Conservation (phyloP, 2,113 vertebrate genomes). For the Eretmochelys imbricata region DNA sequence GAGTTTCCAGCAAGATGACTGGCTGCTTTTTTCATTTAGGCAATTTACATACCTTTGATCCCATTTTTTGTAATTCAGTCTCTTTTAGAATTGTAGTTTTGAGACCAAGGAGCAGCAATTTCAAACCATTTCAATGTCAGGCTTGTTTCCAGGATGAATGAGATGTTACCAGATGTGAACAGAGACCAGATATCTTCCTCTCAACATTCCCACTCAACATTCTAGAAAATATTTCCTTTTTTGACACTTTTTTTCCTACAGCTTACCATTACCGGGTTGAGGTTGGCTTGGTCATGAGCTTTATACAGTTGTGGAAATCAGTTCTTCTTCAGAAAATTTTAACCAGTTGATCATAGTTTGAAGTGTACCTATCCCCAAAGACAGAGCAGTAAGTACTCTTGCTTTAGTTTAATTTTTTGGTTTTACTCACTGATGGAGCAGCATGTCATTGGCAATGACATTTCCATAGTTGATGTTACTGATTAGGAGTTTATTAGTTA, state of each 20-base stretch:
- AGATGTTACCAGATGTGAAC: background rate
- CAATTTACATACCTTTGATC: background rate
- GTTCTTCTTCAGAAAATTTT: background rate
- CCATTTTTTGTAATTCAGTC: background rate
- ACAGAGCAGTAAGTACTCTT: background rate
- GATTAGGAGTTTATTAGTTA: slow-evolving; percentile 58
- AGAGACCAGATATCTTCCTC: background rate
- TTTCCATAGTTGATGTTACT: slow-evolving; percentile 47
- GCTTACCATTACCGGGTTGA: background rate
- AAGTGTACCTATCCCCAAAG: background rate
- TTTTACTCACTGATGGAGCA: background rate
- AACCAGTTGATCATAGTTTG: background rate
- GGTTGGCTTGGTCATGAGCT: background rate
- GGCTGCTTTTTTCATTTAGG: background rate
- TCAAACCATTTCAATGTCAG: background rate
- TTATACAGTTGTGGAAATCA: background rate
- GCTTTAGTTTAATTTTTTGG: background rate
- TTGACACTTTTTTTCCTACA: background rate
- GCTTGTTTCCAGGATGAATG: background rate
- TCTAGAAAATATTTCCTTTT: background rate
- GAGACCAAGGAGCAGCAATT: background rate
- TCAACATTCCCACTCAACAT: background rate
- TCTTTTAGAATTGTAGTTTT: background rate
- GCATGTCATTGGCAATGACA: slow-evolving; percentile 40
- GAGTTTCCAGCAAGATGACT: background rate